phyloP scores from a whole-genome alignment of 2,797 vertebrate genomes.

The Cheirogaleus major region DNA sequence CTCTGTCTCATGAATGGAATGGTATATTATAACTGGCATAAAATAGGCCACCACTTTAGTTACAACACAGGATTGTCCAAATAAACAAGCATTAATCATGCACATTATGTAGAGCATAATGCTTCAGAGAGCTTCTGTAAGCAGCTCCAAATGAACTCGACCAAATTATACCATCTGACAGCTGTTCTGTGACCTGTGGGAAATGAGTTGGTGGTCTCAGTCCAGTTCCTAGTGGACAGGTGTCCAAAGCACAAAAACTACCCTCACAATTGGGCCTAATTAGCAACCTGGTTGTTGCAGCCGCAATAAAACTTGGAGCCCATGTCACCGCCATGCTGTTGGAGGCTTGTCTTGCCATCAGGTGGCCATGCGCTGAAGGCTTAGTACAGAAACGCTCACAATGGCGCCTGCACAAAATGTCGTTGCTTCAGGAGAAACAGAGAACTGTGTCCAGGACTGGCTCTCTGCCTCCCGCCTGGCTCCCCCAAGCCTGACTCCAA shows the following conservation, averaged over 20 bases:
- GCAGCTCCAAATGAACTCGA: conserved; percentile 84
- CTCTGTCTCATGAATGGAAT: conserved; percentile 61
- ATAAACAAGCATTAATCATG: conserved; percentile 85
- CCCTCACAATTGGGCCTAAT: conserved; percentile 78
- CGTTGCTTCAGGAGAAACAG: conserved; percentile 54
- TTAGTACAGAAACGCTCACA: neutral
- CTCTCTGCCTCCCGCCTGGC: conserved; percentile 24
- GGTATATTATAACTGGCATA: conserved; percentile 77
- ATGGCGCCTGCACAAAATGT: neutral
- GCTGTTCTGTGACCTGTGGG: conserved; percentile 86
- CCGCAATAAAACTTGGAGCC: conserved; percentile 69
- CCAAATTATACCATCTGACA: conserved; percentile 85
- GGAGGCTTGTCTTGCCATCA: conserved; percentile 46
- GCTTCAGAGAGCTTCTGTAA: conserved; percentile 81
- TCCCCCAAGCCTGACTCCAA: neutral
- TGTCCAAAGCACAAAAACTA: conserved; percentile 82
- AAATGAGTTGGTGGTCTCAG: conserved; percentile 84
- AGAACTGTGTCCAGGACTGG: neutral
- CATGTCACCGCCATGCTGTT: conserved; percentile 29
- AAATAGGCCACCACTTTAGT: conserved; percentile 78
- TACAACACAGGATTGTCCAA: conserved; percentile 80
- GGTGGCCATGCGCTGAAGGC: conserved; percentile 42
- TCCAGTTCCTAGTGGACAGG: conserved; percentile 83
- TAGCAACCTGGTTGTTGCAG: conserved; percentile 74
- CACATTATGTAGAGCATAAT: conserved; percentile 86